Percentiles rank a stretch among this genome's conserved stretches.
phyloP scores from a whole-genome alignment of 2,113 vertebrate species.

The Anhinga rufa region DNA sequence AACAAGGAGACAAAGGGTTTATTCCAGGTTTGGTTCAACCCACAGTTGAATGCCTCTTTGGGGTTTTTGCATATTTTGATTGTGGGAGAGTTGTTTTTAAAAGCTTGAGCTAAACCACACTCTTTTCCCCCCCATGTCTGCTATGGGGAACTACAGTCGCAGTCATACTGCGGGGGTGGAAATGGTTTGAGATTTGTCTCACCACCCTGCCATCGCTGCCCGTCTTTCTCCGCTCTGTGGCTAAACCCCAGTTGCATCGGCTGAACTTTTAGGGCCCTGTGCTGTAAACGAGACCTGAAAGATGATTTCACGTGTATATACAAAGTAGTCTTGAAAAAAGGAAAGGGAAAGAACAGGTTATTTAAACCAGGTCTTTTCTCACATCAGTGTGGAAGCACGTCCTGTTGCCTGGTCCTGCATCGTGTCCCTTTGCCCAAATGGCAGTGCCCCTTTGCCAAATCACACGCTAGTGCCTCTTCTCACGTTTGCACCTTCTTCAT shows the following conservation, averaged over 20 bases:
- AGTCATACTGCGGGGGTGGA: not conserved
- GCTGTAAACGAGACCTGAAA: not conserved
- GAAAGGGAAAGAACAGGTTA: not conserved
- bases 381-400: too few species aligned
- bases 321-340: too few species aligned
- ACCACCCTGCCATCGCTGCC: not conserved
- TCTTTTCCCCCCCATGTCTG: not conserved
- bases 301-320: too few species aligned
- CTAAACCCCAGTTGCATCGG: accelerated
- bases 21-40: not conserved
- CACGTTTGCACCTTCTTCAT: too few species aligned
- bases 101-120: not conserved
- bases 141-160: not conserved
- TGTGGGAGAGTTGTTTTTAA: not conserved
- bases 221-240: accelerated
- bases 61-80: not conserved
- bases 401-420: not conserved
- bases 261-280: not conserved
- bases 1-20: not conserved
- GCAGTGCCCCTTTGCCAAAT: not conserved
- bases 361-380: not conserved
- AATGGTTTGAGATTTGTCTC: not conserved
- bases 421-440: not conserved
- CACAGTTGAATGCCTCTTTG: not conserved
- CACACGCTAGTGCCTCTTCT: too few species aligned